phyloP scores from a whole-genome alignment of 2,113 vertebrate species.

The Fulmarus glacialis region DNA sequence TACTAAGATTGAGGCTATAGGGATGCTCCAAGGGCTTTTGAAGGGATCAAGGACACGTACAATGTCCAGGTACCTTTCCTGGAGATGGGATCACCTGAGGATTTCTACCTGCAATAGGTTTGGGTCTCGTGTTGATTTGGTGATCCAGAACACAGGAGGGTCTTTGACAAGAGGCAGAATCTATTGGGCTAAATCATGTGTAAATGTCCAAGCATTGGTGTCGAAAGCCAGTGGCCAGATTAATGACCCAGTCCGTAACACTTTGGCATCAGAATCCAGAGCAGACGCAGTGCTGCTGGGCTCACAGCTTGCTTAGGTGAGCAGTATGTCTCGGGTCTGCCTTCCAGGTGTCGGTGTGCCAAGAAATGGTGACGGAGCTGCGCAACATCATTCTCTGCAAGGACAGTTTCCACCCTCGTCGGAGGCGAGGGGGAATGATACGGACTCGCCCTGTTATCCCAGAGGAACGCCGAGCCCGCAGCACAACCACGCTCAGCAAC shows the following conservation, averaged over 20 bases:
- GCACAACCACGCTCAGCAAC: constrained; percentile 83
- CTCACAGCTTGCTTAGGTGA: not conserved
- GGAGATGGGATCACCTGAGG: not conserved
- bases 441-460: constrained; percentile 78
- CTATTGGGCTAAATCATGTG: not conserved
- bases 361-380: constrained; percentile 94
- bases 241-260: rapidly evolving
- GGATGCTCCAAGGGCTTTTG: not conserved
- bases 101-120: not conserved
- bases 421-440: constrained; percentile 74
- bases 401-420: constrained; percentile 88
- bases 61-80: not conserved
- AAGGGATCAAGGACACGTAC: not conserved
- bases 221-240: not conserved
- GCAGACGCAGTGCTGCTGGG: not conserved
- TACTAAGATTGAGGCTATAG: rapidly evolving
- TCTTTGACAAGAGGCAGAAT: not conserved
- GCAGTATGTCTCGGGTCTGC: constrained; percentile 21
- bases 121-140: not conserved
- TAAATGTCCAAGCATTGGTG: not conserved
- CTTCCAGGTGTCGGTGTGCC: constrained; percentile 90
- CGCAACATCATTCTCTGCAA: constrained; percentile 93
- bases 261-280: not conserved
- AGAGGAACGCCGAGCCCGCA: constrained; percentile 83
- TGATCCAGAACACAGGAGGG: not conserved